Evolutionary conservation across 35 echinoderm and acorn worm species (phyloP).

Genomic region (Amphiura filiformis): DNA sequence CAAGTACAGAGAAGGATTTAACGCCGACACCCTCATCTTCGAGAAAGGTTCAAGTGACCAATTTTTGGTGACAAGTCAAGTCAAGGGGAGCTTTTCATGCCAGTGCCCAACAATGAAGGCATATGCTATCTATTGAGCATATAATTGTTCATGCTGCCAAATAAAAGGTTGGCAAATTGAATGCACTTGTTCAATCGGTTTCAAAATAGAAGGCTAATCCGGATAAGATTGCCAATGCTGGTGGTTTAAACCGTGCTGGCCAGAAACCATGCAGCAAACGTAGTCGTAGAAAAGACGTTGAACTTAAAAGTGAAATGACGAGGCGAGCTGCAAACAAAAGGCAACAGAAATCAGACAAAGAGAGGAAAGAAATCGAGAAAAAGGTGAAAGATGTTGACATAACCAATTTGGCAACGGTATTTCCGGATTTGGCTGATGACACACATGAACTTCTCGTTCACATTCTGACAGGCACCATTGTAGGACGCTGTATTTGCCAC

Average conservation of each 20-base stretch:
- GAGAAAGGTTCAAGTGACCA: background rate
- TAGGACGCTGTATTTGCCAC: too few relatives aligned
- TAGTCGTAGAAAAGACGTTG: background rate
- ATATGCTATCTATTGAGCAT: background rate
- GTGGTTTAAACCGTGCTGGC: background rate
- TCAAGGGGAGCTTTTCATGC: background rate
- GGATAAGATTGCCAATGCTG: background rate
- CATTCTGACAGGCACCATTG: conserved; percentile 8
- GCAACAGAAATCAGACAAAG: conserved; percentile 16
- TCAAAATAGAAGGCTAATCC: background rate
- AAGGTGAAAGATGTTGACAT: too few relatives aligned
- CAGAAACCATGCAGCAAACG: background rate
- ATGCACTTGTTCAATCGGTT: background rate
- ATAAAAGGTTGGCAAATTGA: background rate
- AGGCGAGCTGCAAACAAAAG: conserved; percentile 6
- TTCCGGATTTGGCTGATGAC: too few relatives aligned
- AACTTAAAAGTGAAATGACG: background rate
- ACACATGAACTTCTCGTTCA: too few relatives aligned
- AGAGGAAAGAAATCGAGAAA: conserved; percentile 19
- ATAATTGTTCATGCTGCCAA: background rate
- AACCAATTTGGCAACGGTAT: too few relatives aligned
- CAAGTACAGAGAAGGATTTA: background rate
- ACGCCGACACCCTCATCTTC: background rate
- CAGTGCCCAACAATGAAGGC: background rate
- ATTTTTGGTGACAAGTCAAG: background rate